Base-by-base conservation (phyloP, 1,140 invertebrate species). In the Hyles euphorbiae region DNA sequence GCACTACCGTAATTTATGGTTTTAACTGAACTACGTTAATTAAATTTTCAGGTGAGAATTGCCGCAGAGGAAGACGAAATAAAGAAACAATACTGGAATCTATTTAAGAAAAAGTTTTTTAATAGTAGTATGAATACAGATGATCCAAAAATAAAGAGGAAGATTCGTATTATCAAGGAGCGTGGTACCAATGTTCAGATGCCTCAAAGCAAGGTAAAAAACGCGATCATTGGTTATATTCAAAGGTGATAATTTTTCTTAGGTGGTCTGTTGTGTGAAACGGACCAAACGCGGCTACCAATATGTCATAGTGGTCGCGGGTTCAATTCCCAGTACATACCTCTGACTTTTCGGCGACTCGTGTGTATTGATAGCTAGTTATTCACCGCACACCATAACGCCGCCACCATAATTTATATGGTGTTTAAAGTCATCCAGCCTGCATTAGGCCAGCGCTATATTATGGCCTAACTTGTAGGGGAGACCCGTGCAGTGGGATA, bases 41-140 rank as follows among this genome's bases (percentile, higher is more conserved):
- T 62, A 46, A 49, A 57, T 40, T 73, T 80, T 67, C 54, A 88
- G 85, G 66, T 87, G 6, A 53, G 70, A 8, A 80, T 88, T 56
- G 77, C 85, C 56, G 81, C 83, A 11, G 78, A 87, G 74, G 85
- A 87, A 68, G 83, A 88, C 43, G 82, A 85, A 75, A 83, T 84
- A 32, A 88, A 87, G 47, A 85, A 81, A 63, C 72, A 81, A 47
- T 88, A 88, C 64, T 88, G 85, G 85, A 75, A 72, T 51, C 78
- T 83, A 63, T 54, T 88, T 54, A 87, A 87, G 65, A 77, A 72
- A 50, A 85, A 85, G 74, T 88, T 85, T 72, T 68, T 83, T 53
- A 65, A 65, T 22, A 60, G 81, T 34, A 55, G 50, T 44, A 50
- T 67, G 61, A 22, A 67, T 2, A 55, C 57, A 34, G 68, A 76